Evolutionary conservation across 2,888 invertebrate species (phyloP).

Genomic region (Lasioglossum vierecki): DNA sequence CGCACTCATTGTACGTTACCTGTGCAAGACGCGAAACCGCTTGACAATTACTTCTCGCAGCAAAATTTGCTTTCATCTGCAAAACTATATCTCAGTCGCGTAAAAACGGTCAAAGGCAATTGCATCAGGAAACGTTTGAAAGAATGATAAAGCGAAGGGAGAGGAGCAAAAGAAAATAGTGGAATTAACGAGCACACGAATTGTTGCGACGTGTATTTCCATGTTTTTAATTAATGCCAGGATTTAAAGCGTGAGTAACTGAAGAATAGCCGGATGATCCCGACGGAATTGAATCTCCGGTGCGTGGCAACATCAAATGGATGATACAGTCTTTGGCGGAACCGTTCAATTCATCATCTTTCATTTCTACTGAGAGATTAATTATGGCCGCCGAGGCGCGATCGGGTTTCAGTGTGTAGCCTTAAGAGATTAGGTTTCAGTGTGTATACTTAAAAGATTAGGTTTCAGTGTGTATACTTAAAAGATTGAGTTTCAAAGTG

Average conservation of each 20-base stretch:
- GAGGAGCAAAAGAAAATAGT: neutral
- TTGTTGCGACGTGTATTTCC: neutral
- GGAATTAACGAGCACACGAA: neutral
- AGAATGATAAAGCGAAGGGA: neutral
- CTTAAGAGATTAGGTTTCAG: too few relatives aligned
- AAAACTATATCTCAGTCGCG: neutral
- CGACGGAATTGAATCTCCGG: neutral
- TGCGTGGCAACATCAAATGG: neutral
- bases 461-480: neutral
- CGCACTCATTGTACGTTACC: neutral
- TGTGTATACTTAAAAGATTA: too few relatives aligned
- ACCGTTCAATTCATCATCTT: slow-evolving; percentile 8
- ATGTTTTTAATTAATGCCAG: slow-evolving; percentile 8
- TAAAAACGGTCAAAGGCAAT: neutral
- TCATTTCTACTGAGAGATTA: slow-evolving; percentile 9
- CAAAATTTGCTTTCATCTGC: neutral
- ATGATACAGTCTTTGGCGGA: neutral
- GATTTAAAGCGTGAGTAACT: neutral
- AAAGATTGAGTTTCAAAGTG: slow-evolving; percentile 33
- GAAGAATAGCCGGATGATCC: slow-evolving; percentile 6
- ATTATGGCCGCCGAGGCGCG: neutral
- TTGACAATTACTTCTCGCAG: neutral
- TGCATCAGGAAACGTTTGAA: neutral
- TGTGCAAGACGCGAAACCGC: neutral
- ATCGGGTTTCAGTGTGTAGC: slow-evolving; percentile 2